Evolutionary conservation across 2,113 vertebrate species (phyloP).

Genomic region (Pelecanus crispus): DNA sequence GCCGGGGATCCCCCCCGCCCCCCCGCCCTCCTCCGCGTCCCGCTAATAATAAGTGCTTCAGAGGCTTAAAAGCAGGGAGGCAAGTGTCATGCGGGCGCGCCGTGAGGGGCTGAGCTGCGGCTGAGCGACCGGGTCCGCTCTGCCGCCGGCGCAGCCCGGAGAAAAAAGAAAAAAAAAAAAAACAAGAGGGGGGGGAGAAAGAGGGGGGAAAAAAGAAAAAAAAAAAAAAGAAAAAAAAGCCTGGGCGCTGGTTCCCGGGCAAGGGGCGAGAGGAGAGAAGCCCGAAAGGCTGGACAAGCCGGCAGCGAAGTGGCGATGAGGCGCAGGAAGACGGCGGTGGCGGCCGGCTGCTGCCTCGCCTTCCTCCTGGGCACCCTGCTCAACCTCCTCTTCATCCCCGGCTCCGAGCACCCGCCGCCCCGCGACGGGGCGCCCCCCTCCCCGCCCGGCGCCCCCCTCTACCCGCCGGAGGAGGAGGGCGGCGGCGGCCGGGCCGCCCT

Average conservation of each 20-base stretch:
- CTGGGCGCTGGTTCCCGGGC: not conserved
- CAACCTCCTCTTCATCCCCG: conserved; percentile 82
- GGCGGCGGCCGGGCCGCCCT: conserved; percentile 61
- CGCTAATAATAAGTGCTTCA: conserved; percentile 59
- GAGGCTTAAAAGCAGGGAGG: conserved; percentile 55
- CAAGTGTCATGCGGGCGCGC: conserved; percentile 69
- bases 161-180: not conserved
- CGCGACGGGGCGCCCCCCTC: conserved; percentile 24
- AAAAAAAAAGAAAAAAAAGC: not conserved
- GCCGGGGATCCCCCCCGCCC: not conserved
- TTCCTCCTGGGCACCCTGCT: conserved; percentile 83
- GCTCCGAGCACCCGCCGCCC: conserved; percentile 70
- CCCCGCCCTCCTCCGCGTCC: not conserved
- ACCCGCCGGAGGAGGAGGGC: not conserved
- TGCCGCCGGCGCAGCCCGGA: not conserved
- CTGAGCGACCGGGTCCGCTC: not conserved
- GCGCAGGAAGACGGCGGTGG: conserved; percentile 78
- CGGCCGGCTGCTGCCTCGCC: conserved; percentile 79
- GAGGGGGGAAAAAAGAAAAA: too few species aligned
- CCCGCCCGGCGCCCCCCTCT: not conserved
- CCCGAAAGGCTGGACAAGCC: conserved; percentile 21
- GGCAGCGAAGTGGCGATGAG: conserved; percentile 71
- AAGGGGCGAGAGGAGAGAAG: not conserved
- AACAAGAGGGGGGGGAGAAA: not conserved
- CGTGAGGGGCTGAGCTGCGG: conserved; percentile 27